Base-by-base conservation (phyloP, 2,888 invertebrate genomes). In the Apotomis turbidana region DNA sequence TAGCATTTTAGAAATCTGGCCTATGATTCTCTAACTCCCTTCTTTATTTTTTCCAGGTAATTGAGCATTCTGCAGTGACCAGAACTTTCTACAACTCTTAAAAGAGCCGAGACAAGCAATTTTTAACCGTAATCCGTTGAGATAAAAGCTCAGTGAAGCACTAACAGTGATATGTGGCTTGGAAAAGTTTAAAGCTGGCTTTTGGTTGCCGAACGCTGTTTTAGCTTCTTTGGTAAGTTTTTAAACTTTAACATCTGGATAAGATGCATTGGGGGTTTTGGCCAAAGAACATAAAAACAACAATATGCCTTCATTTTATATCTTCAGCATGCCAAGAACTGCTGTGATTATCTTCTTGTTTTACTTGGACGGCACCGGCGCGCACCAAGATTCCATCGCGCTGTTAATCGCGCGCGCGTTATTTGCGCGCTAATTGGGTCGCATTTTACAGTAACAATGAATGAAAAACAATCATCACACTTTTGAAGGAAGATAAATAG, bases 21-120 rank as follows among this genome's bases (percentile, higher is more conserved):
- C 41, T 41, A 41, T 41, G 4, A 41, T 41, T 41, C 3, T 36
- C 41, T 41, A 6, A 41, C 6, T 62, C 3, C 12, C 6, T 52
- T 68, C 54, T 54, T 13, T 54, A 38, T 6, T 70, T 49, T 61
- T 73, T 73, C 27, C 73, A 73, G 73, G 73, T 73, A 73, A 73
- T 58, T 36, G 15, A 61, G 41, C 61, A 54, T 58, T 70, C 51
- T 41, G 67, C 73, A 67, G 66, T 51, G 59, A 36, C 66, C 66
- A 44, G 51, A 57, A 70, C 49, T 57, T 67, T 62, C 49, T 15
- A 5, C 49, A 71, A 70, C 63, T 60, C 12, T 10, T 0, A 41
- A 41, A 52, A 41, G 27, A 41, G 5, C 36, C n/a, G 38, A 58
- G 51, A 61, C 61, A 12, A 58, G 67, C 67, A 12, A 68, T 71